phyloP scores from a whole-genome alignment of 1,140 invertebrate species.

The Scaptomyza graminum region DNA sequence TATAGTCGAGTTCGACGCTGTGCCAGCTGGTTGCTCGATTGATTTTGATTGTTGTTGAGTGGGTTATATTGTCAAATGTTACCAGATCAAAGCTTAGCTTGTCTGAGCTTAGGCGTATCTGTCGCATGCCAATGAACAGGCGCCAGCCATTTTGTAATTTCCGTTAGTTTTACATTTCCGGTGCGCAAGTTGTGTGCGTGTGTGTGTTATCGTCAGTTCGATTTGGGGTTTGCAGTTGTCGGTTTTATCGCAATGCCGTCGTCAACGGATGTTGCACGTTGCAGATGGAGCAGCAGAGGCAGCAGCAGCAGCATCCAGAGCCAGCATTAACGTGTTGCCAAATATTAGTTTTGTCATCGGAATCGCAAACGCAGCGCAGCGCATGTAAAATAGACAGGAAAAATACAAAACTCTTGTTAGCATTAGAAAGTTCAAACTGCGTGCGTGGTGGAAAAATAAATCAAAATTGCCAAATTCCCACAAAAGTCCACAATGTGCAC shows the following conservation, averaged over 20 bases:
- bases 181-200: constrained; percentile 18
- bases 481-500: constrained; percentile 55
- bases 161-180: constrained; percentile 78
- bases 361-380: constrained; percentile 25
- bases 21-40: constrained; percentile 90
- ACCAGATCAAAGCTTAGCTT: constrained; percentile 92
- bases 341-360: constrained; percentile 75
- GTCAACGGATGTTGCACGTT: constrained; percentile 70
- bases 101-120: constrained; percentile 91
- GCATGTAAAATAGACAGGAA: constrained; percentile 53
- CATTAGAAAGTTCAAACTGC: constrained; percentile 49
- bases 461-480: constrained; percentile 74
- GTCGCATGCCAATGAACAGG: constrained; percentile 15
- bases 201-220: constrained; percentile 47
- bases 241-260: constrained; percentile 45
- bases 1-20: constrained; percentile 90
- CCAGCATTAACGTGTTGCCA: constrained; percentile 64
- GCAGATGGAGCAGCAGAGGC: neutral
- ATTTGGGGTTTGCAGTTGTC: constrained; percentile 29
- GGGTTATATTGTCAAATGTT: constrained; percentile 88
- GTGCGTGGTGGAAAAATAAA: constrained; percentile 62
- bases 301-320: neutral
- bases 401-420: constrained; percentile 68
- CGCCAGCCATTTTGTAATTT: constrained; percentile 75
- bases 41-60: constrained; percentile 91